Conservation (phyloP, 2,797 vertebrate species). For the Champsocephalus esox region DNA sequence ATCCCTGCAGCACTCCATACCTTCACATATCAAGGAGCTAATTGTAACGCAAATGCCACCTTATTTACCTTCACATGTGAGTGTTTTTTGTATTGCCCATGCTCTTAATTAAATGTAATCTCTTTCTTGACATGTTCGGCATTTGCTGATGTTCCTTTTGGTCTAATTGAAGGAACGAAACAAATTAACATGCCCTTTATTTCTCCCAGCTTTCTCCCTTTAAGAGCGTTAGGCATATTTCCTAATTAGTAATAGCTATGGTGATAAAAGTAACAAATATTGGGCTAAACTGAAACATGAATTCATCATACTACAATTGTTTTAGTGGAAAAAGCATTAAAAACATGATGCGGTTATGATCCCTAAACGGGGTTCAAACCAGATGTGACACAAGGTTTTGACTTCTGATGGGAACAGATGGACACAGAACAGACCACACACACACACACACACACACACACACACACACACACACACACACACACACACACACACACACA, state of each 20-base stretch:
- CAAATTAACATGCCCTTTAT: background rate
- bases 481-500: conserved; percentile 24
- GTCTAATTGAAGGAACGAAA: background rate
- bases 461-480: no score
- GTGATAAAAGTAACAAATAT: background rate
- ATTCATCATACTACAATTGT: background rate
- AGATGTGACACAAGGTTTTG: conserved; percentile 43
- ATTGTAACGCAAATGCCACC: background rate
- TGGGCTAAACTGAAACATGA: background rate
- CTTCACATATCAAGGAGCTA: background rate
- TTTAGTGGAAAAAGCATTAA: background rate
- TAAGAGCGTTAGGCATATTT: background rate
- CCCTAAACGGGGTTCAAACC: conserved; percentile 39
- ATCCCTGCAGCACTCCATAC: background rate
- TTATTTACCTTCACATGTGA: background rate
- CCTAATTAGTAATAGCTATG: background rate
- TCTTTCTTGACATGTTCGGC: background rate
- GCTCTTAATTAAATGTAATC: background rate
- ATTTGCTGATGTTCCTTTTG: background rate
- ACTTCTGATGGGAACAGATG: conserved; percentile 33
- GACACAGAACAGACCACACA: conserved; percentile 16
- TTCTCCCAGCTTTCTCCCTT: background rate
- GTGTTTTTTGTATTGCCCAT: background rate
- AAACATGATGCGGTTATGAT: conserved; percentile 4
- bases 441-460: no score